Percentiles rank a stretch among this genome's conserved stretches.
Evolutionary conservation across 2,113 vertebrate genomes (phyloP).

Genomic region (Pagrus major): DNA sequence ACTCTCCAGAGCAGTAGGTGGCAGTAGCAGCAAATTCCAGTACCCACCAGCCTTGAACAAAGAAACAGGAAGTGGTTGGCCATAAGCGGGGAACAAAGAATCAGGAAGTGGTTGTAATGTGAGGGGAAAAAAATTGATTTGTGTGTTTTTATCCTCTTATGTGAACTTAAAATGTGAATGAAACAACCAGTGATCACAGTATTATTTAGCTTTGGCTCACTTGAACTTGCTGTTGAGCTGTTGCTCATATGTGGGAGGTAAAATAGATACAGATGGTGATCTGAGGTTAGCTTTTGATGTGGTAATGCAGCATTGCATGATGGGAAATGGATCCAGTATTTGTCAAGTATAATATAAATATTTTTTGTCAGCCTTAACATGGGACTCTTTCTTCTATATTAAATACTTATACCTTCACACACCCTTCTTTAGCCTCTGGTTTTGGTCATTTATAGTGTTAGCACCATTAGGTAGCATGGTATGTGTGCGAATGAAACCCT

Average conservation of each 20-base stretch:
- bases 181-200: background rate
- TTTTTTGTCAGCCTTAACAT: background rate
- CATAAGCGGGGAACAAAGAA: background rate
- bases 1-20: background rate
- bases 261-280: too few relatives aligned
- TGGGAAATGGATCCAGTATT: background rate
- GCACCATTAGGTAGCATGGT: background rate
- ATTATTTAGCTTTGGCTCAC: background rate
- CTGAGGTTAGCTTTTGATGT: too few relatives aligned
- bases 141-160: background rate
- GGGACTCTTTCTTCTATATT: background rate
- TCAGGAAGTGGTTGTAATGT: background rate
- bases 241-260: too few relatives aligned
- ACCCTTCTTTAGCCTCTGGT: too few relatives aligned
- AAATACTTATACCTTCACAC: background rate
- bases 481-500: background rate
- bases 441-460: too few relatives aligned
- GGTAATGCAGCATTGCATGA: constrained; percentile 3
- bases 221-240: background rate
- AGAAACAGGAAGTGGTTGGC: too few relatives aligned
- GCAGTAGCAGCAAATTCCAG: background rate
- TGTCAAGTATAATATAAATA: background rate
- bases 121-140: background rate
- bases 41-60: too few relatives aligned
- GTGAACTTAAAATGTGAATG: background rate